A percentile compares a stretch with the other conserved stretches of the same genome.
Conservation (phyloP, 2,888 invertebrate genomes). For the Thyatira batis region DNA sequence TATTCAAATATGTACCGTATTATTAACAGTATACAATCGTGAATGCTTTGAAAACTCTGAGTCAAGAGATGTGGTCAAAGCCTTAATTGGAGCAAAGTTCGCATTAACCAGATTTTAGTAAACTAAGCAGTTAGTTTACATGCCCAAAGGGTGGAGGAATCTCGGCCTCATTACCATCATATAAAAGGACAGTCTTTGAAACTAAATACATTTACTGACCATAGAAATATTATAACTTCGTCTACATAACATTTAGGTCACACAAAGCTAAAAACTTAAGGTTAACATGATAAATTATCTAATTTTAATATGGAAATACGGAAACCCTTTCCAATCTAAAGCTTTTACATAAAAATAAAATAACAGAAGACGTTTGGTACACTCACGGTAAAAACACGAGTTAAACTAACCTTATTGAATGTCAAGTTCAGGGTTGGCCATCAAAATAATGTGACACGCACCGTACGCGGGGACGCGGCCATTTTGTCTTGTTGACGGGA, state of each 20-base stretch:
- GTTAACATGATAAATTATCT: background rate
- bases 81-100: background rate
- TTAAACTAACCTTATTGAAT: background rate
- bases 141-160: background rate
- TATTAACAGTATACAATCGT: background rate
- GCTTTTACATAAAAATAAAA: background rate
- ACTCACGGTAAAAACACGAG: background rate
- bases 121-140: background rate
- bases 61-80: background rate
- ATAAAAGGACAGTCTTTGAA: background rate
- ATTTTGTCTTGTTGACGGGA: conserved; percentile 14
- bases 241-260: no score
- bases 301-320: background rate
- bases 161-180: background rate
- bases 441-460: conserved; percentile 3
- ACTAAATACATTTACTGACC: background rate
- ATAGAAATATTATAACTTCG: no score
- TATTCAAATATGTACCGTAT: background rate
- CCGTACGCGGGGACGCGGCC: conserved; percentile 7
- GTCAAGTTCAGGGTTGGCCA: conserved; percentile 2
- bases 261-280: background rate
- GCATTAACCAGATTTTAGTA: background rate
- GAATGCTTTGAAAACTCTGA: background rate
- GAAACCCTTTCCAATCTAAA: background rate
- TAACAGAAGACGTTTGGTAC: background rate